Conservation (phyloP, 2,797 vertebrate species). For the Hozukius guyotensis region DNA sequence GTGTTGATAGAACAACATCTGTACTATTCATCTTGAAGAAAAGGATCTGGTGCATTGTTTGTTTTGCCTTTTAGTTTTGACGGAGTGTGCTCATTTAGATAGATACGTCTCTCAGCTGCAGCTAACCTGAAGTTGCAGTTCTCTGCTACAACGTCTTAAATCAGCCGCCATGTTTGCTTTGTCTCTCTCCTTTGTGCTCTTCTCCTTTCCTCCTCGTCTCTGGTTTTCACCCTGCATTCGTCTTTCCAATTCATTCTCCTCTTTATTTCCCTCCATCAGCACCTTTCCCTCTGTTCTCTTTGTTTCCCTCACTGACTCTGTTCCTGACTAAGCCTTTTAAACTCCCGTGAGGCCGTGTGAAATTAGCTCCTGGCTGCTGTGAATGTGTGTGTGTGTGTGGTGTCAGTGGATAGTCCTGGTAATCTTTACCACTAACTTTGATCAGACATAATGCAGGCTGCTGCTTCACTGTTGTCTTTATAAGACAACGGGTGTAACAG, state of each 20-base stretch:
- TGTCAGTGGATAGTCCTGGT: slow-evolving; percentile 11
- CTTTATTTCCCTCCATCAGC: slow-evolving; percentile 67
- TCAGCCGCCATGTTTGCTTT: slow-evolving; percentile 24
- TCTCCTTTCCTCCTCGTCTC: slow-evolving; percentile 8
- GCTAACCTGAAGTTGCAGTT: slow-evolving; percentile 6
- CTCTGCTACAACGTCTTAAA: slow-evolving; percentile 12
- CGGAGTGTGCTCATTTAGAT: not conserved
- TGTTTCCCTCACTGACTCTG: slow-evolving; percentile 67
- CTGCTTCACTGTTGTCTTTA: slow-evolving; percentile 21
- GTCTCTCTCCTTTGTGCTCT: not conserved
- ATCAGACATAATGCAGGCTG: slow-evolving; percentile 30
- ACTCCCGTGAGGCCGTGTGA: slow-evolving; percentile 60
- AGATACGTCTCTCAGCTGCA: slow-evolving; percentile 4
- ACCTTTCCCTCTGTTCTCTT: slow-evolving; percentile 60
- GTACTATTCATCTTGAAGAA: not conserved
- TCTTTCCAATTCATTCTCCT: slow-evolving; percentile 52
- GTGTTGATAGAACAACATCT: slow-evolving; percentile 12
- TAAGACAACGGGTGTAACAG: not conserved
- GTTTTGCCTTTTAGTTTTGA: slow-evolving; percentile 6
- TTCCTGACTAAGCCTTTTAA: slow-evolving; percentile 77
- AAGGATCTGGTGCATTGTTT: slow-evolving; percentile 8
- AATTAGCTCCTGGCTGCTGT: slow-evolving; percentile 71
- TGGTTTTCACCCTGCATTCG: slow-evolving; percentile 31
- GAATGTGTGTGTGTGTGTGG: slow-evolving; percentile 11
- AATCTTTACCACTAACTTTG: slow-evolving; percentile 29